phyloP scores from a whole-genome alignment of 1,140 invertebrate species.

The Lepidurus apus region DNA sequence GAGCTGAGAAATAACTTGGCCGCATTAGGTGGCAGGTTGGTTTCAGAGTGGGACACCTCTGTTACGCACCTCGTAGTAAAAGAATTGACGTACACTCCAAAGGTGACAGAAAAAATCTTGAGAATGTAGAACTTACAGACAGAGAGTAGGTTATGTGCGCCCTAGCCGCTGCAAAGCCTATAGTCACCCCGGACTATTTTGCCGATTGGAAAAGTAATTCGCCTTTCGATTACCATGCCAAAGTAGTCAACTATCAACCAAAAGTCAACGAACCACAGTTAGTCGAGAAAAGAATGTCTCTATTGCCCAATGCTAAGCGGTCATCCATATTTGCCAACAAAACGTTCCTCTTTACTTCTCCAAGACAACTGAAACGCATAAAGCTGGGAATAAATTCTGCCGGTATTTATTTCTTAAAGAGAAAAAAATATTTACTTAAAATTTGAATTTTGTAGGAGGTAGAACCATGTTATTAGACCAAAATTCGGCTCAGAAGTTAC shows the following conservation, averaged over 20 bases:
- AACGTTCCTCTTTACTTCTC: neutral
- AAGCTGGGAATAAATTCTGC: neutral
- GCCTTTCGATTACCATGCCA: neutral
- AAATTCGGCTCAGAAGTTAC: neutral
- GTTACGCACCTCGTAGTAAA: neutral
- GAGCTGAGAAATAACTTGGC: neutral
- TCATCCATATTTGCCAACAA: neutral
- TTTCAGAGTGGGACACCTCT: neutral
- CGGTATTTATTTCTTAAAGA: neutral
- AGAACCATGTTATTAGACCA: neutral
- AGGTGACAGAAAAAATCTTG: neutral
- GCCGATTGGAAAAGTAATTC: neutral
- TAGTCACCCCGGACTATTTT: neutral
- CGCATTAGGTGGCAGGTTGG: neutral
- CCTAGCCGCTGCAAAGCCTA: neutral
- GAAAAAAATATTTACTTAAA: neutral
- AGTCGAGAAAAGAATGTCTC: neutral
- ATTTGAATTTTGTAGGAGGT: neutral
- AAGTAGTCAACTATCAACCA: neutral
- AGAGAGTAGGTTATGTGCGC: neutral
- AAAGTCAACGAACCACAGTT: neutral
- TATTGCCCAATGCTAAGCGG: neutral
- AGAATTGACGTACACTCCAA: constrained; percentile 1
- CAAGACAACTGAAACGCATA: neutral
- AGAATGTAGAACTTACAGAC: neutral